These are phyloP conservation scores for Clarias fuscus DNA, from an alignment of 2,797 vertebrate genomes.

Conservation along the genomic window DNA sequence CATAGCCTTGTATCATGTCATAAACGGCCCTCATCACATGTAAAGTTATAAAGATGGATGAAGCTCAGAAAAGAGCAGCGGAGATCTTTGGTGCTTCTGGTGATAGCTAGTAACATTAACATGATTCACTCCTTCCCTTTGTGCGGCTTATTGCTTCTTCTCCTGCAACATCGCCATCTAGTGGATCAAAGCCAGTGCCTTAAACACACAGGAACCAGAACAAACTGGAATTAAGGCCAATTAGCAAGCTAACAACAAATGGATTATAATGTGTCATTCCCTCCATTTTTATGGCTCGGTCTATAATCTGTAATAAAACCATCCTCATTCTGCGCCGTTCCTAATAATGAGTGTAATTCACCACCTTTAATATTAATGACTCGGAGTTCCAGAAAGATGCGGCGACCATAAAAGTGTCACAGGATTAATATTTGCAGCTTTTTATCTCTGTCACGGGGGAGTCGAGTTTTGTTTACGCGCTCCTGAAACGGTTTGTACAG, in stretches of 20 bases:
- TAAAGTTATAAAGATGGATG: neutral
- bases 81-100: neutral
- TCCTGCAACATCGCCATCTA: neutral
- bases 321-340: neutral
- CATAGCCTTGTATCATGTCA: neutral
- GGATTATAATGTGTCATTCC: neutral
- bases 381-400: neutral
- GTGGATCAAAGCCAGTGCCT: neutral
- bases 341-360: neutral
- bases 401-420: neutral
- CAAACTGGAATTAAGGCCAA: neutral
- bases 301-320: neutral
- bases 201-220: neutral
- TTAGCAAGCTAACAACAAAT: neutral
- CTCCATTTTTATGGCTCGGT: neutral
- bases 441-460: neutral
- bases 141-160: neutral
- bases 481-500: neutral
- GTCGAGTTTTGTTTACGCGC: neutral
- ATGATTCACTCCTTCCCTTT: neutral
- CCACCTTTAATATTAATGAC: neutral
- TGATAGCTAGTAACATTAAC: neutral
- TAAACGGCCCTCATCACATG: neutral
- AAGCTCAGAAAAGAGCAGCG: neutral
- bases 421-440: neutral